Percentiles rank a stretch among this genome's conserved stretches.
Evolutionary conservation across 2,797 vertebrate genomes (phyloP).

Genomic region (Danio aesculapii): DNA sequence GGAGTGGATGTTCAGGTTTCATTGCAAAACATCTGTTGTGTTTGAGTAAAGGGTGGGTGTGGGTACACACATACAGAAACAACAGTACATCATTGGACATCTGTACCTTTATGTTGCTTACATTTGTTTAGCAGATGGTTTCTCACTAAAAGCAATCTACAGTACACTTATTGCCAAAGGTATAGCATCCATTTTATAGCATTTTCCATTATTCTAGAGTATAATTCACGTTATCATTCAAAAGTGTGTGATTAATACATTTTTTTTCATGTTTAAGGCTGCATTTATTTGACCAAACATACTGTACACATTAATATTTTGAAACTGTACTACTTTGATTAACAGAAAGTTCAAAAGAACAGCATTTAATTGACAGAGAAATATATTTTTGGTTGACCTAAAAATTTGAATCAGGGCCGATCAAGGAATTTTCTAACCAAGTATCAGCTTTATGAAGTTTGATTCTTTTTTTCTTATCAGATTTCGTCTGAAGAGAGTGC

Average conservation of each 20-base stretch:
- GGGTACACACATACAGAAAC: neutral
- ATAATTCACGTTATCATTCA: neutral
- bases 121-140: slow-evolving; percentile 4
- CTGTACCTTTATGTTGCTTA: neutral
- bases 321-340: neutral
- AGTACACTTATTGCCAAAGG: neutral
- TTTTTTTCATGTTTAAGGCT: neutral
- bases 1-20: slow-evolving; percentile 18
- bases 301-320: neutral
- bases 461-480: no score
- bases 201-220: no score
- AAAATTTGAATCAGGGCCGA: no score
- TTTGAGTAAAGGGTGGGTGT: slow-evolving; percentile 8
- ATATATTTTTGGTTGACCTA: no score
- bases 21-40: slow-evolving; percentile 14
- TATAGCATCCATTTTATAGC: neutral
- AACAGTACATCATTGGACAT: neutral
- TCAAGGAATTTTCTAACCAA: no score
- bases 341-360: no score
- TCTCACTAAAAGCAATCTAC: neutral
- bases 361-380: no score
- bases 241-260: neutral
- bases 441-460: no score
- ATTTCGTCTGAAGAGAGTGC: no score
- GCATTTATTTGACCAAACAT: neutral